Evolutionary conservation across 2,797 vertebrate genomes (phyloP), one percentile per base, ranked within the genome.

Genomic region (Antennarius maculatus): DNA sequence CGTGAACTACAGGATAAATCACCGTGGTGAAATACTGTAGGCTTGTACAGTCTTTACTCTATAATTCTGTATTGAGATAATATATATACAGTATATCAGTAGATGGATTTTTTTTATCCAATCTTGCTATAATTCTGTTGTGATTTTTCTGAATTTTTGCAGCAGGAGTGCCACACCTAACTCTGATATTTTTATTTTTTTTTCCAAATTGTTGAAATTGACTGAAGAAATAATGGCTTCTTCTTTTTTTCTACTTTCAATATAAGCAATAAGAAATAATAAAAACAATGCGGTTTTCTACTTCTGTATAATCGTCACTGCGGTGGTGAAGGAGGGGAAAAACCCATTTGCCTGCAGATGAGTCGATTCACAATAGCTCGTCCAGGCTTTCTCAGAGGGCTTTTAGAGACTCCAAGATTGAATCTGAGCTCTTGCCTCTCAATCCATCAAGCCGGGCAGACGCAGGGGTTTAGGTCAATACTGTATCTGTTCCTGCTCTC

Each of bases 361-460:
- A 86, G 60, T 80, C 61, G 17, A 74, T 79, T 54, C n/a, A 51
- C 31, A 37, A 9, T 49, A 61, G 34, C 62, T 80, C 54, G 8
- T 67, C 73, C 29, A 68, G 31, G 50, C 61, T 60, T 76, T 54
- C 66, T 67, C 82, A 41, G 37, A 66, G 56, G 52, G 78, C 78
- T 86, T 82, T 81, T 61, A 88, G 69, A 66, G 58, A 59, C 60
- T 61, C 54, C 28, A 2, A 69, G 68, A 84, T 80, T 82, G 72
- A 79, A 85, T 82, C 64, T 76, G 31, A 69, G 54, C 74, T 12
- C 59, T 37, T 61, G 58, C 66, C 66, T 69, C 56, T 82, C 67
- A 48, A 73, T 85, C 74, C 66, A 76, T 87, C 54, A 71, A 53
- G 16, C 41, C 50, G 60, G 65, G 28, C 69, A 74, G 56, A 43